Percentiles rank a stretch among this genome's conserved stretches.
These are phyloP conservation scores for Sakesphorus luctuosus DNA, from an alignment of 2,113 vertebrate species.

Conservation along the genomic window DNA sequence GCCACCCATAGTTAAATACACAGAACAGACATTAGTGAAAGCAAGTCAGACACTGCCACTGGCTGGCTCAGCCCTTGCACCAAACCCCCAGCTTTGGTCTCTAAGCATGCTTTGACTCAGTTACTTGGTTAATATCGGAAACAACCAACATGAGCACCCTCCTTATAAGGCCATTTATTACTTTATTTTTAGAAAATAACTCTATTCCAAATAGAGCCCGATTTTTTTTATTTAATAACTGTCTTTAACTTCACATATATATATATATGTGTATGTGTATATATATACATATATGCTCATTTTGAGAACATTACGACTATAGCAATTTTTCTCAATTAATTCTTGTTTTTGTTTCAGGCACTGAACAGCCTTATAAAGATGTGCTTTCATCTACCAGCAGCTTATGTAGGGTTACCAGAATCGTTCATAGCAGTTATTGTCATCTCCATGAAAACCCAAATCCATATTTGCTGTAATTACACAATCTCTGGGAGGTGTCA, in stretches of 20 bases:
- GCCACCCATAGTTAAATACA: slow-evolving; percentile 15
- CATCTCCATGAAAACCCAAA: background rate
- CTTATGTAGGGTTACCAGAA: slow-evolving; percentile 62
- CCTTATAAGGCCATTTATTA: slow-evolving; percentile 39
- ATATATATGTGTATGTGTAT: fast-evolving
- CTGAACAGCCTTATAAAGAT: slow-evolving; percentile 44
- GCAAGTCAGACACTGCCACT: slow-evolving; percentile 26
- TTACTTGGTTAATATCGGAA: slow-evolving; percentile 36
- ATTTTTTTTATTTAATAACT: background rate
- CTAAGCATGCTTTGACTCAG: slow-evolving; percentile 54
- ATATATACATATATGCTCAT: fast-evolving
- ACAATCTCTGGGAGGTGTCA: background rate
- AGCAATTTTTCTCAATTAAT: background rate
- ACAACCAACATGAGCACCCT: background rate
- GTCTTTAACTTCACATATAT: too few species aligned
- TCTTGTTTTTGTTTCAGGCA: background rate
- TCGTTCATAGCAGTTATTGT: background rate
- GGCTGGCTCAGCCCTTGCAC: background rate
- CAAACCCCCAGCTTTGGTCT: background rate
- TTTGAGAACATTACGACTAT: background rate
- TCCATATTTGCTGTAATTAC: background rate
- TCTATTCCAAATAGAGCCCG: fast-evolving
- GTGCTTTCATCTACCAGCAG: slow-evolving; percentile 49
- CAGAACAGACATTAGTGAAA: background rate
- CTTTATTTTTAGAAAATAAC: fast-evolving